A percentile compares a stretch with the other conserved stretches of the same genome.
These are phyloP conservation scores for Antedon bifida DNA, from an alignment of 35 echinoderm and acorn worm genomes.

Conservation along the genomic window DNA sequence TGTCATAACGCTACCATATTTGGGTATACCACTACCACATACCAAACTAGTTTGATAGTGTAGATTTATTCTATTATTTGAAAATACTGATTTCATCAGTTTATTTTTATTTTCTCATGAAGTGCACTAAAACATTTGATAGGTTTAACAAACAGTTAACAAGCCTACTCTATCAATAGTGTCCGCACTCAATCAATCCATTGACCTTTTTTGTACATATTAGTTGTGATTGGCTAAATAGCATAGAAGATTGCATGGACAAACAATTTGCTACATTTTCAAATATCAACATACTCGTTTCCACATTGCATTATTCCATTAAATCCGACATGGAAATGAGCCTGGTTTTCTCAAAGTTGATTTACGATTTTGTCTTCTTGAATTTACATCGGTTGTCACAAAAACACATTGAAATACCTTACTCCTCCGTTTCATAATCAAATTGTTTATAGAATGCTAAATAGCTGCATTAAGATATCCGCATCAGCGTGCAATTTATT, in stretches of 20 bases:
- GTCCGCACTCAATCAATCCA: not conserved
- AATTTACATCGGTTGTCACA: not conserved
- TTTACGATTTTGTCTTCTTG: not conserved
- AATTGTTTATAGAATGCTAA: not conserved
- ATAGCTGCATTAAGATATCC: not conserved
- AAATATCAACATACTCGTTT: not conserved
- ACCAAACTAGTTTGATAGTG: too few relatives aligned
- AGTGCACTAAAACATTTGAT: too few relatives aligned
- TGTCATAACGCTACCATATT: too few relatives aligned
- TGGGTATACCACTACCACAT: too few relatives aligned
- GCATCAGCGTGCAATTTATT: too few relatives aligned
- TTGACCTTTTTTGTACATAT: not conserved
- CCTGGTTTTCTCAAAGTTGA: not conserved
- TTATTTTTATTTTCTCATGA: too few relatives aligned
- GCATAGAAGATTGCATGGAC: not conserved
- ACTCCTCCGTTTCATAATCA: not conserved
- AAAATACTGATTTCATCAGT: too few relatives aligned
- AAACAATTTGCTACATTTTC: not conserved
- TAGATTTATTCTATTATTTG: too few relatives aligned
- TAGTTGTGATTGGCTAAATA: not conserved
- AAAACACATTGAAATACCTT: not conserved
- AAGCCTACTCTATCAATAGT: too few relatives aligned
- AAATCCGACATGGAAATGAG: not conserved
- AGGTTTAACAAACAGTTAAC: too few relatives aligned
- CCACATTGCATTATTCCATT: not conserved